Conservation (phyloP, 2,113 vertebrate species). For the Pelusios castaneus region DNA sequence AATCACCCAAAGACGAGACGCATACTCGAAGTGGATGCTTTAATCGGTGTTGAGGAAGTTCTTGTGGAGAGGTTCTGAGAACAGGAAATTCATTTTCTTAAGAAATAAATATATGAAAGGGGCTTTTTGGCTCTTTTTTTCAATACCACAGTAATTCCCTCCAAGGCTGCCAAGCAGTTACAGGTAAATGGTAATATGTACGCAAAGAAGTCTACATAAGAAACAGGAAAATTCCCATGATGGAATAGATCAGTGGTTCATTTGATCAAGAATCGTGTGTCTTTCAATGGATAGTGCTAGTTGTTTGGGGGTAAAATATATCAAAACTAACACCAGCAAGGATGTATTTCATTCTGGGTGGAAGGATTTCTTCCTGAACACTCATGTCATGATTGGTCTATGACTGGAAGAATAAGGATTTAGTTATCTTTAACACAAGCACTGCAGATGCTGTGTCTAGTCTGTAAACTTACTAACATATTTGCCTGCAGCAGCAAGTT, state of each 20-base stretch:
- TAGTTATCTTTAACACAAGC: background rate
- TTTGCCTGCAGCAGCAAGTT: background rate
- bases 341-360: background rate
- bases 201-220: background rate
- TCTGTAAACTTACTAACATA: background rate
- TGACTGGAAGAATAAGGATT: background rate
- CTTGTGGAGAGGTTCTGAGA: background rate
- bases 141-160: constrained; percentile 7
- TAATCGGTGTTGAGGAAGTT: background rate
- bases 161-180: background rate
- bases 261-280: background rate
- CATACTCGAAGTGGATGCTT: background rate
- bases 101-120: background rate
- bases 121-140: background rate
- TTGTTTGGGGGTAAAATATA: background rate
- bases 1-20: background rate
- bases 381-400: background rate
- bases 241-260: background rate
- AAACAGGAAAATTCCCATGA: background rate
- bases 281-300: background rate
- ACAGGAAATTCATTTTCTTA: constrained; percentile 7
- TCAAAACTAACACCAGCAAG: background rate
- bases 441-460: background rate
- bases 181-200: background rate
- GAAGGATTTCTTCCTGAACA: background rate